phyloP scores from a whole-genome alignment of 2,888 invertebrate species.

The Neocrepidodera transversa region DNA sequence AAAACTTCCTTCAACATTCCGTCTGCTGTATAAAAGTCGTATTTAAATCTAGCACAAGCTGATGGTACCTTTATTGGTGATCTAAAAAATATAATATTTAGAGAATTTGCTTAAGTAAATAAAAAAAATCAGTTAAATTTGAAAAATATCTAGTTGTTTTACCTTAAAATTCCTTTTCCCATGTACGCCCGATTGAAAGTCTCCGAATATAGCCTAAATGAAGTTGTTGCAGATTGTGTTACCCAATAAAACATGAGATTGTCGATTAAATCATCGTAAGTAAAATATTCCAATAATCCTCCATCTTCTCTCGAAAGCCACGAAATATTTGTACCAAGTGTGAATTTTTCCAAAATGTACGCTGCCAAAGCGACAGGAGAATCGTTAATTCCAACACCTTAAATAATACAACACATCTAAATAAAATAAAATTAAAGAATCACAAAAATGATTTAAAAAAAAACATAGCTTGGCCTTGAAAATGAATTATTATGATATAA shows the following conservation, averaged over 20 bases:
- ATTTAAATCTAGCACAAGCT: conserved; percentile 76
- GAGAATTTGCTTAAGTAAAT: too few relatives aligned
- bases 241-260: conserved; percentile 85
- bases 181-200: conserved; percentile 51
- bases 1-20: conserved; percentile 67
- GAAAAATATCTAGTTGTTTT: too few relatives aligned
- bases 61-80: conserved; percentile 73
- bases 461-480: too few relatives aligned
- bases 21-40: conserved; percentile 71
- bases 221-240: conserved; percentile 73
- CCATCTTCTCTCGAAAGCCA: conserved; percentile 67
- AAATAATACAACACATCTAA: conserved; percentile 25
- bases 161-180: conserved; percentile 40
- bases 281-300: conserved; percentile 69
- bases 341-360: conserved; percentile 90
- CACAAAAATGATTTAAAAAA: too few relatives aligned
- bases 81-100: conserved; percentile 59
- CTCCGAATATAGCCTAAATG: conserved; percentile 79
- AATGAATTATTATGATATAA: too few relatives aligned
- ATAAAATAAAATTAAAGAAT: too few relatives aligned
- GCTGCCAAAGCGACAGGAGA: conserved; percentile 87
- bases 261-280: conserved; percentile 75
- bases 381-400: conserved; percentile 71
- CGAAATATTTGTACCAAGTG: conserved; percentile 71
- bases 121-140: too few relatives aligned